Evolutionary conservation across 2,113 vertebrate species (phyloP), one percentile per base, ranked within the genome.

Genomic region (Ageneiosus marmoratus): DNA sequence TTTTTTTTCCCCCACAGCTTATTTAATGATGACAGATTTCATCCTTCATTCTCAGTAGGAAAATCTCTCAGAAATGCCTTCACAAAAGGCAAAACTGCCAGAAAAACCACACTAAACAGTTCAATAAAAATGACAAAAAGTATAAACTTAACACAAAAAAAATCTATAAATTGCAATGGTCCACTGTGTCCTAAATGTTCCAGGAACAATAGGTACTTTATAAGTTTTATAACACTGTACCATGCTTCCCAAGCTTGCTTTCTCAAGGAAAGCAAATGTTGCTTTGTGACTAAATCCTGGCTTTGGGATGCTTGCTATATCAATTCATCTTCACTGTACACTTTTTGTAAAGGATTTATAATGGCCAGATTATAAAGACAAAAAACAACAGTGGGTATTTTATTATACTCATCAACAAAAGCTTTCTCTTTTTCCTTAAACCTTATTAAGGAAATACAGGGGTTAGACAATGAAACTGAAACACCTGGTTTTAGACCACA

Each of bases 241-340:
- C 15, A 12, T 44, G 9, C 51, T 0, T 55, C 44, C 70, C n/a
- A 29, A 56, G 22, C n/a, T n/a, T n/a, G n/a, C n/a, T 37, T 27
- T 70, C 32, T 58, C 51, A 81, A 10, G n/a, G 37, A 72, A 60
- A 58, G n/a, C 16, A 29, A 20, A 60, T 15, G 27, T 29, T 69
- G 24, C 13, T 18, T 69, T 7, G 11, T 27, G n/a, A 24, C 8
- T 24, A 34, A 53, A 37, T 32, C 16, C 60, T 75, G 79, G 48
- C 58, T 41, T 75, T 81, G 70, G 51, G 53, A 69, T 79, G 81
- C 74, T 75, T 84, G 81, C 56, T 58, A 5, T 83, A 16, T 65
- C 76, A 65, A 46, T 51, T 73, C 58, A 27, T 65, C 58, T 18
- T 53, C 48, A 77, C 55, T 81, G 65, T 79, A 65, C 32, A 72